A percentile compares a stretch with the other conserved stretches of the same genome.
These are phyloP conservation scores for Dicyrtomina minuta DNA, from an alignment of 2,888 invertebrate genomes.

Conservation along the genomic window DNA sequence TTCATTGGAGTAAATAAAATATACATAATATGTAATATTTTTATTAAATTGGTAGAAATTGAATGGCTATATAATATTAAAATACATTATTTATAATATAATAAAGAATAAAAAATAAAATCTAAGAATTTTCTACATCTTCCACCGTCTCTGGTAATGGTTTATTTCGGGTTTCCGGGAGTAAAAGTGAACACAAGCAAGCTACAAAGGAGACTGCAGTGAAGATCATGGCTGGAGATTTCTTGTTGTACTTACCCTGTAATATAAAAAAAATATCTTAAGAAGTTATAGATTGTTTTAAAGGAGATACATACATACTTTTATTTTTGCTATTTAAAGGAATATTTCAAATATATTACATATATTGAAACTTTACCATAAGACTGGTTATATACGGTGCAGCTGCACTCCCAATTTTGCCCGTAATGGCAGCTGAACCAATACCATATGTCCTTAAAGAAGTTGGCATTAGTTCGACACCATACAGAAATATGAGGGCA, in stretches of 20 bases:
- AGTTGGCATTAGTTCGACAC: slow-evolving; percentile 46
- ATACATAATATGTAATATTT: too few species aligned
- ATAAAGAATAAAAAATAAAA: too few species aligned
- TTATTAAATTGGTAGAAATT: too few species aligned
- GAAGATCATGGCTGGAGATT: slow-evolving; percentile 14
- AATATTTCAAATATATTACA: not conserved
- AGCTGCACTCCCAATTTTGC: slow-evolving; percentile 10
- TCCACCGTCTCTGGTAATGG: slow-evolving; percentile 25
- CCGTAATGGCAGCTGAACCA: slow-evolving; percentile 21
- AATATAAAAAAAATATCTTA: not conserved
- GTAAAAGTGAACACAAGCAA: not conserved
- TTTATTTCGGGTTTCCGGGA: slow-evolving; percentile 22
- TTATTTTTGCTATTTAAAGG: not conserved
- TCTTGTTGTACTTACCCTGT: slow-evolving; percentile 14
- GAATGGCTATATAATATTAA: too few species aligned
- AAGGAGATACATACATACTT: not conserved
- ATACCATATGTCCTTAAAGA: slow-evolving; percentile 43
- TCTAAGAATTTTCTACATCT: slow-evolving; percentile 22
- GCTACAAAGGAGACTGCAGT: slow-evolving; percentile 8
- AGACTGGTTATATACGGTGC: slow-evolving; percentile 14
- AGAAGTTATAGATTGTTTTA: not conserved
- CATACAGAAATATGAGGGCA: slow-evolving; percentile 45
- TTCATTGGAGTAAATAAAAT: too few species aligned
- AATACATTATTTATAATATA: too few species aligned
- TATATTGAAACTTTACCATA: too few species aligned